phyloP scores from a whole-genome alignment of 2,888 invertebrate species.

The Panopea generosa region DNA sequence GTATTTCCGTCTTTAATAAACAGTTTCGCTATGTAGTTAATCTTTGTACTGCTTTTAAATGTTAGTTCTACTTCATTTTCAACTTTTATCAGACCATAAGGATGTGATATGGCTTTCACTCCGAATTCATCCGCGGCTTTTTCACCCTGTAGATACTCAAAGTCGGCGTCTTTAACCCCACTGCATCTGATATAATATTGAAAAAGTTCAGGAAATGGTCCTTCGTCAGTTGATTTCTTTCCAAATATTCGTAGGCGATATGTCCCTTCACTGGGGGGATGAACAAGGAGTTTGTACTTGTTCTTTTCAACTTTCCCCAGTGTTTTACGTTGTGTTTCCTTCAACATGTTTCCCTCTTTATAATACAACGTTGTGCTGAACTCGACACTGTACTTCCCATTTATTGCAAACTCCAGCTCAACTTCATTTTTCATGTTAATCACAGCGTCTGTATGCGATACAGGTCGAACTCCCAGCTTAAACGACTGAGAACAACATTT shows the following conservation, averaged over 20 bases:
- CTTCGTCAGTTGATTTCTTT: constrained; percentile 1
- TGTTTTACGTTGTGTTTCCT: constrained; percentile 7
- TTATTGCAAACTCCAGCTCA: constrained; percentile 35
- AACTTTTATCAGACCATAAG: constrained; percentile 8
- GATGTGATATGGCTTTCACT: constrained; percentile 13
- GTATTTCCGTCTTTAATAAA: constrained; percentile 2
- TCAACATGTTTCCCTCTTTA: constrained; percentile 22
- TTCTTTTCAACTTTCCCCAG: not conserved
- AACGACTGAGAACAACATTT: constrained; percentile 36
- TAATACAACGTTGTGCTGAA: constrained; percentile 14
- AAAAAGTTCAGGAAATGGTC: constrained; percentile 23
- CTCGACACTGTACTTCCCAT: not conserved
- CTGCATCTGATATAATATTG: constrained; percentile 35
- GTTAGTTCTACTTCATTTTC: constrained; percentile 8
- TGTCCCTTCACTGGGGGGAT: constrained; percentile 38
- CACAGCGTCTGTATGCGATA: constrained; percentile 40
- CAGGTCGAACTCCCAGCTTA: constrained; percentile 31
- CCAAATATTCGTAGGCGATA: constrained; percentile 44
- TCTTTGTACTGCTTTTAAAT: not conserved
- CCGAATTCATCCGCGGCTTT: constrained; percentile 20
- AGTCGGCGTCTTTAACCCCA: constrained; percentile 15
- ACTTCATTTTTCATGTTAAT: constrained; percentile 42
- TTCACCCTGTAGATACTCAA: constrained; percentile 30
- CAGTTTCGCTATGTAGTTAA: no score
- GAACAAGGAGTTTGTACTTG: constrained; percentile 18